Percentiles rank a stretch among this genome's conserved stretches.
These are phyloP conservation scores for Gobionotothen gibberifrons DNA, from an alignment of 2,797 vertebrate species.

Conservation along the genomic window DNA sequence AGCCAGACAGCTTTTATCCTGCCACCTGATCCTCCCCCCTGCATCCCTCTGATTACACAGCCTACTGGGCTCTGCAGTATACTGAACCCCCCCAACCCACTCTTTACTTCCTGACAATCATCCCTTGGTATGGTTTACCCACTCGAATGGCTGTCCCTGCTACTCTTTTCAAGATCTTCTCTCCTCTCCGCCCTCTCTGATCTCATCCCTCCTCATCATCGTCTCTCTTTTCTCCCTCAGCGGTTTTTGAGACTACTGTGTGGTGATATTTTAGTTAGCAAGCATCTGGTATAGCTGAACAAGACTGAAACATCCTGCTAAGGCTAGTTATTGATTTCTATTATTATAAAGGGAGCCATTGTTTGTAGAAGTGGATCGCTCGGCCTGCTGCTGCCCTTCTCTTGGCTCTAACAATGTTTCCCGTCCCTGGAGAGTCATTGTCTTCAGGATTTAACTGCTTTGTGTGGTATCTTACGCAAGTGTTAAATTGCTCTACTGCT, in stretches of 20 bases:
- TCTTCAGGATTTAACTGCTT: conserved; percentile 39
- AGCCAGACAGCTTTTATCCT: conserved; percentile 67
- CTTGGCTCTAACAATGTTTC: conserved; percentile 43
- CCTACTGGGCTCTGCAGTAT: conserved; percentile 27
- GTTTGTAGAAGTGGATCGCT: conserved; percentile 69
- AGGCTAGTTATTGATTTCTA: conserved; percentile 79
- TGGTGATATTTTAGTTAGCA: conserved; percentile 63
- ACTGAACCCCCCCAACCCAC: conserved; percentile 10
- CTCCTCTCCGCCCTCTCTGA: conserved; percentile 39
- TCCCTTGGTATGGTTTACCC: conserved; percentile 33
- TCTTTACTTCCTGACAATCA: conserved; percentile 30
- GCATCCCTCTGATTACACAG: conserved; percentile 48
- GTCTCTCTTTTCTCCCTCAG: conserved; percentile 39
- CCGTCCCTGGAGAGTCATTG: conserved; percentile 54
- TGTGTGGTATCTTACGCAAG: conserved; percentile 45
- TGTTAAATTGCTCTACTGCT: conserved; percentile 42
- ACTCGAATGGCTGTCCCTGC: conserved; percentile 41
- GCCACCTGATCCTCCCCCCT: conserved; percentile 62
- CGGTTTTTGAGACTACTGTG: conserved; percentile 49
- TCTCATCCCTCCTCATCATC: conserved; percentile 53
- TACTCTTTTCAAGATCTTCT: conserved; percentile 17
- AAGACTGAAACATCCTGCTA: conserved; percentile 49
- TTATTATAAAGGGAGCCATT: conserved; percentile 80
- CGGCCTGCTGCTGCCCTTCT: conserved; percentile 48
- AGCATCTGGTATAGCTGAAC: conserved; percentile 79